A percentile compares a stretch with the other conserved stretches of the same genome.
Evolutionary conservation across 2,113 vertebrate genomes (phyloP).

Genomic region (Pyxicephalus adspersus): DNA sequence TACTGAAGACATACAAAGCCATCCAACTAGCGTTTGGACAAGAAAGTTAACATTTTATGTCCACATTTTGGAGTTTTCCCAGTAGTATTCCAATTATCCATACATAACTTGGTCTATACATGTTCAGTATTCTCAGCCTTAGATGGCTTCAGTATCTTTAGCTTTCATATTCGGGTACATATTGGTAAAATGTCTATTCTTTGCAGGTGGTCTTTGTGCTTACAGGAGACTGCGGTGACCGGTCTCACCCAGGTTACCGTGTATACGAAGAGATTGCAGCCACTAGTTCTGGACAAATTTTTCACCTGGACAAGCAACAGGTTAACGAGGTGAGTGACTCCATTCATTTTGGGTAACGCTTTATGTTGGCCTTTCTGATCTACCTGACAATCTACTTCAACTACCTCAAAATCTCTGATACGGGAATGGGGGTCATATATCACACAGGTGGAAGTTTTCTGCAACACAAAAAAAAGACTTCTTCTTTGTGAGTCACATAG

Average conservation of each 20-base stretch:
- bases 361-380: no score
- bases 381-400: not conserved
- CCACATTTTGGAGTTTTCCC: no score
- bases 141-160: no score
- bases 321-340: slow-evolving; percentile 89
- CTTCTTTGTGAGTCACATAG: no score
- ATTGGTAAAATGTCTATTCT: not conserved
- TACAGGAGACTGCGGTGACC: slow-evolving; percentile 96
- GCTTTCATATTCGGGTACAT: no score
- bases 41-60: no score
- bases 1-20: no score
- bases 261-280: slow-evolving; percentile 98
- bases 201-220: slow-evolving; percentile 94
- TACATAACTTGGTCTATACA: no score
- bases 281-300: slow-evolving; percentile 96
- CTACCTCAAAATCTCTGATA: not conserved
- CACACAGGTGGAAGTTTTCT: not conserved
- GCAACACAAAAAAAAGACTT: not conserved
- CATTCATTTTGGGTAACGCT: not conserved
- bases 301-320: slow-evolving; percentile 97
- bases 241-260: slow-evolving; percentile 90
- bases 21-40: no score
- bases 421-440: not conserved
- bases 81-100: no score
- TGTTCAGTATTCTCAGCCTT: no score